Conservation (phyloP, 2,797 vertebrate species). For the Chloroceryle amazona region DNA sequence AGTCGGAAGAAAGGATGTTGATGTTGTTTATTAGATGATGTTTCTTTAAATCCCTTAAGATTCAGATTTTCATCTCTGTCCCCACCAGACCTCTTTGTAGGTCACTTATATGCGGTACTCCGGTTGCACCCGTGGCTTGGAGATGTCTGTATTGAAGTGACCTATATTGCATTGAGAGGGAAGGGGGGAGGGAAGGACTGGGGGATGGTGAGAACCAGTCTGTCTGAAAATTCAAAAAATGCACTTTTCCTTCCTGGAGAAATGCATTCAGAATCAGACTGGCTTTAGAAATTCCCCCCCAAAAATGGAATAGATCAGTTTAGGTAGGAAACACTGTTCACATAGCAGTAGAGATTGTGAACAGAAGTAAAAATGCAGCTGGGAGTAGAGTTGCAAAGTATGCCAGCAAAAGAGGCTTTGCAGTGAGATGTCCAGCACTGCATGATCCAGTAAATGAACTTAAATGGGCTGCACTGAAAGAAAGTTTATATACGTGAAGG, state of each 20-base stretch:
- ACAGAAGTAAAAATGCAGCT: background rate
- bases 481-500: constrained; percentile 42
- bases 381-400: background rate
- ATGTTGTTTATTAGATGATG: constrained; percentile 16
- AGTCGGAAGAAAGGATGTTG: background rate
- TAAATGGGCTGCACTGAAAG: constrained; percentile 25
- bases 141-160: constrained; percentile 39
- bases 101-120: background rate
- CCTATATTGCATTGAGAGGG: constrained; percentile 28
- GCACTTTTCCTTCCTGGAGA: background rate
- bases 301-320: background rate
- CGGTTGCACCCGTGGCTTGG: constrained; percentile 28
- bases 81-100: constrained; percentile 38
- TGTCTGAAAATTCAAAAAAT: background rate
- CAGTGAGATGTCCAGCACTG: background rate
- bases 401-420: background rate
- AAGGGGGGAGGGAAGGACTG: background rate
- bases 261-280: background rate
- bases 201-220: background rate
- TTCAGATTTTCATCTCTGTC: constrained; percentile 1
- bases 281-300: background rate
- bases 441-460: background rate
- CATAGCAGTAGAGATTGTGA: background rate
- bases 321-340: background rate
- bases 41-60: constrained; percentile 43